phyloP scores from a whole-genome alignment of 2,797 vertebrate genomes.

The Bufotes viridis region DNA sequence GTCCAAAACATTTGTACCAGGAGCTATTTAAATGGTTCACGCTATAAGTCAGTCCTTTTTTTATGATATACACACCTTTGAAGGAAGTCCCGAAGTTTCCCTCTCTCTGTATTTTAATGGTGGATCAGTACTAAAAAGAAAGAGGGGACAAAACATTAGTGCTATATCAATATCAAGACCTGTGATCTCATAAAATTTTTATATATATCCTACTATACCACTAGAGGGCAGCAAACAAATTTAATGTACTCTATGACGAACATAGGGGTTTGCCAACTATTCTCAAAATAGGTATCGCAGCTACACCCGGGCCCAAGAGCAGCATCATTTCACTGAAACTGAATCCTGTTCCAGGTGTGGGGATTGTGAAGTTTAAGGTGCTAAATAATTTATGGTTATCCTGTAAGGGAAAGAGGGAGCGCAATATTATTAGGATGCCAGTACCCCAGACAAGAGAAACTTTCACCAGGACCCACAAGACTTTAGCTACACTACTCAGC shows the following conservation, averaged over 20 bases:
- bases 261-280: background rate
- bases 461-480: background rate
- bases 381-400: no score
- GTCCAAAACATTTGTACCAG: no score
- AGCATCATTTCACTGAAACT: background rate
- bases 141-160: background rate
- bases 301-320: background rate
- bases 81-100: slow-evolving; percentile 4
- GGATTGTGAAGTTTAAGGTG: no score
- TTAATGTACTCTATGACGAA: background rate
- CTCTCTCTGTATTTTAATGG: slow-evolving; percentile 26
- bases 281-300: background rate
- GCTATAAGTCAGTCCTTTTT: no score
- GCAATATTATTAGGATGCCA: background rate
- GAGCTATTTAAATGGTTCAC: no score
- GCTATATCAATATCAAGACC: background rate
- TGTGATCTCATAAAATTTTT: no score
- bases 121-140: slow-evolving; percentile 22
- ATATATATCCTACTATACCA: background rate
- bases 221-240: background rate
- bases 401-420: background rate
- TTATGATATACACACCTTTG: slow-evolving; percentile 19
- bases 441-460: background rate
- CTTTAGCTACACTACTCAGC: no score
- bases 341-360: no score